These are phyloP conservation scores for Epizoanthus fatuus DNA, from an alignment of 92 coral and sea anemone species.

Conservation along the genomic window DNA sequence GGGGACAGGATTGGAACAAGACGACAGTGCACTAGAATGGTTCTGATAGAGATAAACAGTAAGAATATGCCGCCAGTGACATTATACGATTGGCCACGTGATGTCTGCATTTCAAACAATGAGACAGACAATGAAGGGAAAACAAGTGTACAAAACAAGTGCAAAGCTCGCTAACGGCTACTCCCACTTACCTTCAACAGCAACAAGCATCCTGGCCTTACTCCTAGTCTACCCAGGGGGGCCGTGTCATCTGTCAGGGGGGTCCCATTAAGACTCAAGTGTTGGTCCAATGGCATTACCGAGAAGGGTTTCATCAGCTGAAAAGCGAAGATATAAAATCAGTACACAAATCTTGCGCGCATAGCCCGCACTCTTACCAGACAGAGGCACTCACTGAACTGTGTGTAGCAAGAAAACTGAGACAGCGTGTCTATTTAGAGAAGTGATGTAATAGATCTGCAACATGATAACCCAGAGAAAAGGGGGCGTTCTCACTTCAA, in stretches of 20 bases:
- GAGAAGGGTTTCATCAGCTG: slow-evolving; percentile 96
- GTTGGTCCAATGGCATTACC: slow-evolving; percentile 99
- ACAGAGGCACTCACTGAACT: background rate
- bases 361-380: background rate
- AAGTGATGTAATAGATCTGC: too few relatives aligned
- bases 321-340: background rate
- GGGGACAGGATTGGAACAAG: too few relatives aligned
- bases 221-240: slow-evolving; percentile 83
- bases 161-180: background rate
- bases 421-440: background rate
- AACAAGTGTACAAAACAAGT: background rate
- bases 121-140: background rate
- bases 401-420: background rate
- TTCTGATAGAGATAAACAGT: background rate
- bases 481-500: too few relatives aligned
- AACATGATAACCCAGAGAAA: too few relatives aligned
- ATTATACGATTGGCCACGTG: background rate
- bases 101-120: background rate
- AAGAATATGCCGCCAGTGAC: background rate
- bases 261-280: slow-evolving; percentile 85
- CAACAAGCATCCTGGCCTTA: slow-evolving; percentile 90
- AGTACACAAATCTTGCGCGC: background rate
- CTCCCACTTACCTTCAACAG: slow-evolving; percentile 78
- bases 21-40: too few relatives aligned
- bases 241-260: slow-evolving; percentile 78